These are phyloP conservation scores for Cryptus viduatorius DNA, from an alignment of 2,888 invertebrate species.

Conservation along the genomic window DNA sequence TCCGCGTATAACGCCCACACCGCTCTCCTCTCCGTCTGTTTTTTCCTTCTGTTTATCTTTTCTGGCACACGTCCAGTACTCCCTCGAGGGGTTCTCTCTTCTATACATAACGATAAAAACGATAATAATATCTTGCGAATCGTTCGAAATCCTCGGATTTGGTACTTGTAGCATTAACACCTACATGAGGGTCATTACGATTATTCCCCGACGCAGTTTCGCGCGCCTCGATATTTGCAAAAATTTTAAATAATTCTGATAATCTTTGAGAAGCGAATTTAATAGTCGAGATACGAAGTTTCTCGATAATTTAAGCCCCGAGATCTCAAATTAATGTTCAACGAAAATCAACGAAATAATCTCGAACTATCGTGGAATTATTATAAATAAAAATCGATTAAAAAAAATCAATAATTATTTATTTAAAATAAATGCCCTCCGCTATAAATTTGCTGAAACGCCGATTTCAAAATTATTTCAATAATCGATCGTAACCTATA, in stretches of 20 bases:
- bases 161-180: constrained; percentile 39
- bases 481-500: too few species aligned
- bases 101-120: constrained; percentile 58
- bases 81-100: constrained; percentile 57
- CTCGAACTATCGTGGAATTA: too few species aligned
- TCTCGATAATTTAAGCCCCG: too few species aligned
- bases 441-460: too few species aligned
- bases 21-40: constrained; percentile 47
- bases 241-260: background rate
- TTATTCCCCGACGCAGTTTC: background rate
- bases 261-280: too few species aligned
- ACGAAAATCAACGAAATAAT: too few species aligned
- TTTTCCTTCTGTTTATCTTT: constrained; percentile 38
- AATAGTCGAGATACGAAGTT: too few species aligned
- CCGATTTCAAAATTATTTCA: too few species aligned
- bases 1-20: constrained; percentile 77
- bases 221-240: background rate
- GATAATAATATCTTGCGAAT: constrained; percentile 64
- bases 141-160: constrained; percentile 34
- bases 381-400: too few species aligned
- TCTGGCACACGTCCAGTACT: constrained; percentile 62
- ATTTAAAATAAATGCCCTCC: too few species aligned
- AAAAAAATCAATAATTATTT: too few species aligned
- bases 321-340: too few species aligned
- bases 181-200: constrained; percentile 46